phyloP scores from a whole-genome alignment of 2,888 invertebrate genomes.

The Gonocerus acuteangulatus region DNA sequence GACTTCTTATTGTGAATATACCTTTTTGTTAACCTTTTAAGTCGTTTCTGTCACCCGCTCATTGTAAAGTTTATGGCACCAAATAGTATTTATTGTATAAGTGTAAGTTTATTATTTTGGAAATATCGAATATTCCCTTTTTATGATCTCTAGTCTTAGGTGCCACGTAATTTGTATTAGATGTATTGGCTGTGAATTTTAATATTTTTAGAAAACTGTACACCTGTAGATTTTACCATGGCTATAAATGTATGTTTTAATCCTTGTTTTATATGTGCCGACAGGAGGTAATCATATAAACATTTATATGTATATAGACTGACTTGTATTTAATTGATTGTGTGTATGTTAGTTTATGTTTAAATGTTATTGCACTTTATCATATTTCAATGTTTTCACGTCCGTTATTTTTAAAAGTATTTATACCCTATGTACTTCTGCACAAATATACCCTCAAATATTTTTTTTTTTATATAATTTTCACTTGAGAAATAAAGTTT shows the following conservation, averaged over 20 bases:
- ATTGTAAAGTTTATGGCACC: slow-evolving; percentile 3
- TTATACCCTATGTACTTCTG: too few relatives aligned
- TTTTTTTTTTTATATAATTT: too few relatives aligned
- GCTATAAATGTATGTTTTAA: slow-evolving; percentile 7
- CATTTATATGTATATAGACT: slow-evolving; percentile 21
- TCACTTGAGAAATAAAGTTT: too few relatives aligned
- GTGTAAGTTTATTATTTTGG: background rate
- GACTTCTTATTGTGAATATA: too few relatives aligned
- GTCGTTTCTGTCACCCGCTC: too few relatives aligned
- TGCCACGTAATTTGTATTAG: slow-evolving; percentile 23
- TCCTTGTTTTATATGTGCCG: slow-evolving; percentile 11
- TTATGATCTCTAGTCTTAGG: slow-evolving; percentile 24
- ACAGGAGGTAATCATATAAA: background rate
- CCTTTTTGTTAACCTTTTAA: too few relatives aligned
- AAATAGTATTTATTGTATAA: background rate
- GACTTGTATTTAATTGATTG: slow-evolving; percentile 1
- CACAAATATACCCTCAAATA: too few relatives aligned
- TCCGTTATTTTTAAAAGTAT: too few relatives aligned
- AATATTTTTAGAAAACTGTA: slow-evolving; percentile 1
- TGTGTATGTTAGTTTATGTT: background rate
- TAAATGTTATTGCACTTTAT: background rate
- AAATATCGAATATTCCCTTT: background rate
- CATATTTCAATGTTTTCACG: too few relatives aligned
- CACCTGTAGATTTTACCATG: slow-evolving; percentile 13
- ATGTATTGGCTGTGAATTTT: slow-evolving; percentile 24